A percentile compares a stretch with the other conserved stretches of the same genome.
These are phyloP conservation scores for Chloroceryle aenea DNA, from an alignment of 2,113 vertebrate species.

Conservation along the genomic window DNA sequence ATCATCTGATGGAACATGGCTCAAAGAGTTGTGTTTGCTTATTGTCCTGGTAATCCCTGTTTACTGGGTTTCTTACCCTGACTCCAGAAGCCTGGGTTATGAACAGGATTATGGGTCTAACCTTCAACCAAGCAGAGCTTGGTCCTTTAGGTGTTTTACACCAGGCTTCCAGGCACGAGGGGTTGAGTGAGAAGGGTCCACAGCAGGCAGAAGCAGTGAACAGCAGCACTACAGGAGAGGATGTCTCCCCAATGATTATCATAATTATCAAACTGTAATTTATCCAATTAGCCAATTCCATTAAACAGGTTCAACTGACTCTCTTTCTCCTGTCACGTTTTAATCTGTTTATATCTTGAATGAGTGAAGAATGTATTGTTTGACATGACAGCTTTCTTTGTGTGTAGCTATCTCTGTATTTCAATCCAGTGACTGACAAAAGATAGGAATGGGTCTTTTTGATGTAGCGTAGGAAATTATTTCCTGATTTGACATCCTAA, in stretches of 20 bases:
- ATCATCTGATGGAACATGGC: neutral
- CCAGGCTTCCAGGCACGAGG: neutral
- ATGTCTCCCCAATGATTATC: slow-evolving; percentile 40
- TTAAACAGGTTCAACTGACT: slow-evolving; percentile 51
- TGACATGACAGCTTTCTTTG: slow-evolving; percentile 50
- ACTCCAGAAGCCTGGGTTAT: neutral
- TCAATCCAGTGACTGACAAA: slow-evolving; percentile 60
- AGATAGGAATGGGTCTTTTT: slow-evolving; percentile 52
- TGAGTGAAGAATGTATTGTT: slow-evolving; percentile 48
- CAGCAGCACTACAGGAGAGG: neutral
- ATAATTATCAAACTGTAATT: slow-evolving; percentile 64
- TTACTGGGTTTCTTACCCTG: neutral
- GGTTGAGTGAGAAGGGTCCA: neutral
- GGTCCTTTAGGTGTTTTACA: neutral
- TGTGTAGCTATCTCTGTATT: slow-evolving; percentile 47
- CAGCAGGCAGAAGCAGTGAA: neutral
- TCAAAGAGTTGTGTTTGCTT: neutral
- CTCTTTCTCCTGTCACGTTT: slow-evolving; percentile 51
- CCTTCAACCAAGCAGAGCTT: neutral
- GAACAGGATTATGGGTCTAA: neutral
- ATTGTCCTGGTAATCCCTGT: neutral
- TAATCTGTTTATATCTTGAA: slow-evolving; percentile 51
- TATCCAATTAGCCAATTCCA: slow-evolving; percentile 72
- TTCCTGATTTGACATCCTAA: slow-evolving; percentile 55
- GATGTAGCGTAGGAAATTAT: slow-evolving; percentile 46